Percentiles rank a stretch among this genome's conserved stretches.
Conservation (phyloP, 2,888 invertebrate species). For the Nasonovia ribisnigri region DNA sequence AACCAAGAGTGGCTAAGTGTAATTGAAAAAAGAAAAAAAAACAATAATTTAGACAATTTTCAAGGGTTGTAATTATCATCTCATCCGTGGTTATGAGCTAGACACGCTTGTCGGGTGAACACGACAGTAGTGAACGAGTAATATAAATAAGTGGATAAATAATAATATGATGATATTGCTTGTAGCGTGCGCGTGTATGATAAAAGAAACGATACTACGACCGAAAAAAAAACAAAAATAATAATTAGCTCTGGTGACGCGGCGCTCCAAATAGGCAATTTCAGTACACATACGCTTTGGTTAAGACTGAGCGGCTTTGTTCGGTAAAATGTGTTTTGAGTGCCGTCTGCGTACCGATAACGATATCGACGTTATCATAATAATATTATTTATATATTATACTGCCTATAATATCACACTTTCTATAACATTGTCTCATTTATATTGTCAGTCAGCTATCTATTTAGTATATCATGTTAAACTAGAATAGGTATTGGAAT, state of each 20-base stretch:
- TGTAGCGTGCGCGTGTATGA: background rate
- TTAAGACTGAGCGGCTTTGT: background rate
- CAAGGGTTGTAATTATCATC: background rate
- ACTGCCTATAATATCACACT: no score
- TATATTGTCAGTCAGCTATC: background rate
- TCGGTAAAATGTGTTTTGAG: background rate
- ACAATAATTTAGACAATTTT: background rate
- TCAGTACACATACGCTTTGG: slow-evolving; percentile 25
- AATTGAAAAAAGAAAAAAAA: background rate
- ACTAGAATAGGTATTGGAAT: background rate
- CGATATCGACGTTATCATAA: background rate
- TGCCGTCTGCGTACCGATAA: background rate
- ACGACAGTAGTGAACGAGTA: background rate
- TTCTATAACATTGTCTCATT: background rate
- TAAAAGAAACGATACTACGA: background rate
- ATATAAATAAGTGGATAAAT: background rate
- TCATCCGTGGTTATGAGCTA: background rate
- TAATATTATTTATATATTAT: background rate
- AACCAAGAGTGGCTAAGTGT: background rate
- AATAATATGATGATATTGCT: background rate
- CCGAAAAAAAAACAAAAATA: background rate
- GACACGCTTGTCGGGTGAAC: background rate
- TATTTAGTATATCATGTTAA: background rate
- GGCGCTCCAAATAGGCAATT: slow-evolving; percentile 40
- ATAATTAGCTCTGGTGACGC: background rate